Evolutionary conservation across 2,113 vertebrate genomes (phyloP).

Genomic region (Psammodynastes pulverulentus): DNA sequence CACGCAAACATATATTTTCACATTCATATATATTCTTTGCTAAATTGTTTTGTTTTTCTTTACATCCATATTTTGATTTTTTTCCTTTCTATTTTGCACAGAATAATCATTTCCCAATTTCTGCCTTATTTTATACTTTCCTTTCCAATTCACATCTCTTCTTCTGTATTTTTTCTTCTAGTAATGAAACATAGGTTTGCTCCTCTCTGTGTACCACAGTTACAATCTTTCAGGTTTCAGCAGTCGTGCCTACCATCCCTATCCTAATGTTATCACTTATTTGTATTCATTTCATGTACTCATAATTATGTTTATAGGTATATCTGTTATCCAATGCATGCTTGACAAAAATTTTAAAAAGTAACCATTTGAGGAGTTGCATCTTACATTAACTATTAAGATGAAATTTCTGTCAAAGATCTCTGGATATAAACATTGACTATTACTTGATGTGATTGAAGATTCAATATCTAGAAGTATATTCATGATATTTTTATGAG

Average conservation of each 20-base stretch:
- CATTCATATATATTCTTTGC: neutral
- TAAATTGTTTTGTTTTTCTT: neutral
- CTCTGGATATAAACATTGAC: neutral
- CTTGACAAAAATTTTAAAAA: no score
- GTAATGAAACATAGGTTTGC: neutral
- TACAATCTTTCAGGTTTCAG: neutral
- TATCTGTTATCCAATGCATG: no score
- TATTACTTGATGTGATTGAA: neutral
- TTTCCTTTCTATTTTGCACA: neutral
- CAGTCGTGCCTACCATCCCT: no score
- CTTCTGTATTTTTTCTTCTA: neutral
- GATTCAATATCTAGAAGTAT: neutral
- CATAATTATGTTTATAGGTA: no score
- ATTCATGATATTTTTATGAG: neutral
- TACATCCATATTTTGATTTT: neutral
- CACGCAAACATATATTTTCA: neutral
- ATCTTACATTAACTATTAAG: neutral
- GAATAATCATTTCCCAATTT: neutral
- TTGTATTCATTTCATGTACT: no score
- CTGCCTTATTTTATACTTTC: neutral
- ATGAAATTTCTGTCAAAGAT: neutral
- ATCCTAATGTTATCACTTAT: no score
- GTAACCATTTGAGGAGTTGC: neutral
- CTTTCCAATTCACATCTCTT: neutral
- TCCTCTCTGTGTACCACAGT: neutral